Conservation (phyloP, 35 echinoderm and acorn worm species). For the Hemicentrotus pulcherrimus region DNA sequence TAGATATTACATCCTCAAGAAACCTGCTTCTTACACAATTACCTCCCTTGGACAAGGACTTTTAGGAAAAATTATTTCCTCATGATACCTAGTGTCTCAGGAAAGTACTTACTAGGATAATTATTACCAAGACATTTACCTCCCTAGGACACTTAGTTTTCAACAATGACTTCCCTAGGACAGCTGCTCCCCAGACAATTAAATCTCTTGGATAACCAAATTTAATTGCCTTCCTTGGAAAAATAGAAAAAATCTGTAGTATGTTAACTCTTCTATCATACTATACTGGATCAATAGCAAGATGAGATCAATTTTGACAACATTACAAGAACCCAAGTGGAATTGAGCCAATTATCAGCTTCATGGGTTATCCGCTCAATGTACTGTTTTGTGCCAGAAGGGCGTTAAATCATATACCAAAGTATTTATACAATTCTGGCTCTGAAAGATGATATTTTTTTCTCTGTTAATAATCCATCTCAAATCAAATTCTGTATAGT, state of each 20-base stretch:
- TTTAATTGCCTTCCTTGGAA: not conserved
- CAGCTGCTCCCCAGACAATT: not conserved
- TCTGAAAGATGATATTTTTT: too few species aligned
- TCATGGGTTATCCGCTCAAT: too few species aligned
- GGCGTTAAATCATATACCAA: too few species aligned
- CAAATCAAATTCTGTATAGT: too few species aligned
- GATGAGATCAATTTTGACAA: too few species aligned
- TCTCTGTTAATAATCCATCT: too few species aligned
- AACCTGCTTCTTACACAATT: not conserved
- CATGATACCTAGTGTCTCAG: not conserved
- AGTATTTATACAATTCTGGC: too few species aligned
- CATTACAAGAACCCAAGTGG: too few species aligned
- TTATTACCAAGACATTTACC: not conserved
- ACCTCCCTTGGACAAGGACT: not conserved
- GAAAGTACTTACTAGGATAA: not conserved
- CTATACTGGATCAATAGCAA: too few species aligned
- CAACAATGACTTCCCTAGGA: not conserved
- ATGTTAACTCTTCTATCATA: not conserved
- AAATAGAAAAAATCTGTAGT: not conserved
- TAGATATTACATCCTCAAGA: not conserved
- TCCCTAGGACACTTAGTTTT: not conserved
- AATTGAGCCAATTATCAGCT: too few species aligned
- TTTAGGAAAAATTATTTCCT: not conserved
- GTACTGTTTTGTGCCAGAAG: too few species aligned
- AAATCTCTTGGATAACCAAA: not conserved